Conservation (phyloP, 2,888 invertebrate species). For the Cephus nigrinus region DNA sequence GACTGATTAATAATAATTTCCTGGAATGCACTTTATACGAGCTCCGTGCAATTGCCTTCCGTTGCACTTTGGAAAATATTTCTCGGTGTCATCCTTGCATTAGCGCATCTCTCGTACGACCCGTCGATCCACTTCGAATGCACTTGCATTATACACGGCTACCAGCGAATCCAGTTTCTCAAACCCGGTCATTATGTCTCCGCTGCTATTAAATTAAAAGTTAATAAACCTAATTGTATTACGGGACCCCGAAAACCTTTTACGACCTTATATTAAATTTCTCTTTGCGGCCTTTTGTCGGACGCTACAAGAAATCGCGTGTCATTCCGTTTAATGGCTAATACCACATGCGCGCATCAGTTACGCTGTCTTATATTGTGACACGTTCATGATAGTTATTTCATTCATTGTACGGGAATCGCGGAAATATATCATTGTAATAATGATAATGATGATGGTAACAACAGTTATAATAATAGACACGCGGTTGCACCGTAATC, state of each 20-base stretch:
- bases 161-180: background rate
- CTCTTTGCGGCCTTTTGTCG: conserved; percentile 10
- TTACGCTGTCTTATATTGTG: background rate
- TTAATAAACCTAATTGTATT: background rate
- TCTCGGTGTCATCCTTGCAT: background rate
- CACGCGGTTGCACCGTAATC: background rate
- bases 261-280: conserved; percentile 11
- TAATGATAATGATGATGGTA: background rate
- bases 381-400: background rate
- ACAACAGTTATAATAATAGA: background rate
- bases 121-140: background rate
- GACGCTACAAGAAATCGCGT: conserved; percentile 36
- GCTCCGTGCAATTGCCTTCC: background rate
- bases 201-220: background rate
- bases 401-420: background rate
- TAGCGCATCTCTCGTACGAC: background rate
- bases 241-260: background rate
- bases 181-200: background rate
- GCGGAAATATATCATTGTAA: background rate
- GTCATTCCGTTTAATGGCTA: conserved; percentile 50
- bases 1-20: background rate
- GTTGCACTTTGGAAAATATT: background rate
- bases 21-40: background rate
- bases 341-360: conserved; percentile 7
- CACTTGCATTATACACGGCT: background rate